phyloP scores from a whole-genome alignment of 2,113 vertebrate genomes.

The Neomonachus schauinslandi region DNA sequence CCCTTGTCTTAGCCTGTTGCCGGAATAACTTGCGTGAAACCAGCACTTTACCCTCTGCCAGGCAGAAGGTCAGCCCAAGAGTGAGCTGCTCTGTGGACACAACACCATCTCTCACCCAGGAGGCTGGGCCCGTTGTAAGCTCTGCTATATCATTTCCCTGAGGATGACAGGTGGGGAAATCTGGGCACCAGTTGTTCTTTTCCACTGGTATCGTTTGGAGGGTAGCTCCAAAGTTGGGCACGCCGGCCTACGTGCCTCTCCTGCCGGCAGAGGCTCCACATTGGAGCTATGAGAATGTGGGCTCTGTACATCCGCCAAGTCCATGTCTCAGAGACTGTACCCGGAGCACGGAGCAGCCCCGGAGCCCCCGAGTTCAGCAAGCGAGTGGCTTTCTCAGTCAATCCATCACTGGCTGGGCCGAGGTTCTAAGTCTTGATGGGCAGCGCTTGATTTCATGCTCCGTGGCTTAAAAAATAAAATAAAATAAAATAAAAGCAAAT shows the following conservation, averaged over 20 bases:
- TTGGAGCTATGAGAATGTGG: constrained; percentile 66
- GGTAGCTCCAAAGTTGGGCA: constrained; percentile 76
- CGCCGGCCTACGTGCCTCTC: constrained; percentile 71
- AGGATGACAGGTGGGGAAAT: constrained; percentile 78
- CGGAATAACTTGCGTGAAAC: constrained; percentile 68
- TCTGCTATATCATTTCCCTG: constrained; percentile 73
- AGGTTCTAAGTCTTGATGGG: constrained; percentile 16
- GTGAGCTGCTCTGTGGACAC: constrained; percentile 70
- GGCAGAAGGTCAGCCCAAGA: constrained; percentile 72
- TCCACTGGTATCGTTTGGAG: constrained; percentile 77
- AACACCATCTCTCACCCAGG: constrained; percentile 72
- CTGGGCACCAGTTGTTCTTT: constrained; percentile 83
- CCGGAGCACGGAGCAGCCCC: neutral
- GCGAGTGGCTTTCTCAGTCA: constrained; percentile 31
- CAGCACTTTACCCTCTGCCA: constrained; percentile 64
- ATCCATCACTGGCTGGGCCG: neutral
- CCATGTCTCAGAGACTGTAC: constrained; percentile 40
- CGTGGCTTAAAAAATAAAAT: neutral
- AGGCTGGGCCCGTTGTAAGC: constrained; percentile 57
- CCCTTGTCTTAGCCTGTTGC: constrained; percentile 59
- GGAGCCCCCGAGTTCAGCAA: neutral
- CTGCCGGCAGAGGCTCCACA: constrained; percentile 58
- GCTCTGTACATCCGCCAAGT: constrained; percentile 66
- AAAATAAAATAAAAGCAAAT: constrained; percentile 3
- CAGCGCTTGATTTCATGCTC: constrained; percentile 44